Evolutionary conservation across 2,113 vertebrate genomes (phyloP).

Genomic region (Coryphaenoides rupestris): DNA sequence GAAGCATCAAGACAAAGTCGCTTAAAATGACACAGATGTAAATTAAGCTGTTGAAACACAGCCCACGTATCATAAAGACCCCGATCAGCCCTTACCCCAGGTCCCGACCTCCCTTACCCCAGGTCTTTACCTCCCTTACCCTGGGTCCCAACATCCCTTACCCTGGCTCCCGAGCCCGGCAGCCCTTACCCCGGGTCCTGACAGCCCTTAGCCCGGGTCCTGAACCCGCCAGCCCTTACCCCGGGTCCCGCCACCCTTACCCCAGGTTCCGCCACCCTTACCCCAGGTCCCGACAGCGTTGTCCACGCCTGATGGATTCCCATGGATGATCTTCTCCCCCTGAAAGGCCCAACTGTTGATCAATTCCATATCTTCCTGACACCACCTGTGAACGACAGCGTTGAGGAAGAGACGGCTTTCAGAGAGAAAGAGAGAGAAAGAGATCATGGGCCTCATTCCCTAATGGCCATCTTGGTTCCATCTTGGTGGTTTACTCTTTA

Average conservation of each 20-base stretch:
- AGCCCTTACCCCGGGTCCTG: too few relatives aligned
- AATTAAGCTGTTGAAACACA: neutral
- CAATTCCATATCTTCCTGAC: conserved; percentile 77
- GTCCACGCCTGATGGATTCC: conserved; percentile 94
- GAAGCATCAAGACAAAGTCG: conserved; percentile 14
- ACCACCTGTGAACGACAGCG: conserved; percentile 83
- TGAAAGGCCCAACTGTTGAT: conserved; percentile 93
- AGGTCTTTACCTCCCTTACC: too few relatives aligned
- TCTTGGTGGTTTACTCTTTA: too few relatives aligned
- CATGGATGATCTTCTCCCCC: conserved; percentile 91
- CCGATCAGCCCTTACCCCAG: conserved; percentile 4
- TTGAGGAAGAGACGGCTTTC: conserved; percentile 10
- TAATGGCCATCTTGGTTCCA: too few relatives aligned
- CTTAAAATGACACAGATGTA: neutral
- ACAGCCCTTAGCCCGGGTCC: too few relatives aligned
- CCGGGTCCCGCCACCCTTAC: conserved; percentile 86
- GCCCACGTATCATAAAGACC: neutral
- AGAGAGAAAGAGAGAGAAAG: too few relatives aligned
- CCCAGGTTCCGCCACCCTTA: conserved; percentile 88
- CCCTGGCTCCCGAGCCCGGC: too few relatives aligned
- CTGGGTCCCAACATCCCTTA: too few relatives aligned
- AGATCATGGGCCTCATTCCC: too few relatives aligned
- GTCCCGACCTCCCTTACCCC: too few relatives aligned
- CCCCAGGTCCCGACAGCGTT: conserved; percentile 92
- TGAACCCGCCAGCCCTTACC: too few relatives aligned